phyloP scores from a whole-genome alignment of 2,113 vertebrate genomes.

The Myodes glareolus region DNA sequence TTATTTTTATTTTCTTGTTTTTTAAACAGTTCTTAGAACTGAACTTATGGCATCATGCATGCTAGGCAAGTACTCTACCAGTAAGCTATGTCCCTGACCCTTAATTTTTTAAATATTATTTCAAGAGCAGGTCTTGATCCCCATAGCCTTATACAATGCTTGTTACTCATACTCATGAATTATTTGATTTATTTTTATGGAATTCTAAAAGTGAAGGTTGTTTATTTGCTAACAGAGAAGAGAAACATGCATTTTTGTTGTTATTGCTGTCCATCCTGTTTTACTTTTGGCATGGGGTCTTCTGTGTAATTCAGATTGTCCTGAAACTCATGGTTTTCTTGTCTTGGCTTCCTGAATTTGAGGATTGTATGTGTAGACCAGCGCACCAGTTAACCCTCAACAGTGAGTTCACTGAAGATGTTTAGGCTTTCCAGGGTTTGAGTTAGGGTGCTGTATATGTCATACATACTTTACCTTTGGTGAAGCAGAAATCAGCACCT shows the following conservation, averaged over 20 bases:
- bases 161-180: not conserved
- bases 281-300: not conserved
- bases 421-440: slow-evolving; percentile 17
- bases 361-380: not conserved
- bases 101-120: not conserved
- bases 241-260: not conserved
- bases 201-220: slow-evolving; percentile 6
- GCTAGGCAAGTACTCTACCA: not conserved
- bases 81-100: no score
- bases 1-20: not conserved
- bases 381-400: not conserved
- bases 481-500: not conserved
- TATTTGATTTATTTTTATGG: slow-evolving; percentile 27
- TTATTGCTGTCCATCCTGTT: not conserved
- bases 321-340: not conserved
- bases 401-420: not conserved
- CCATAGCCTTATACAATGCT: not conserved
- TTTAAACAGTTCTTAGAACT: not conserved
- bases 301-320: not conserved
- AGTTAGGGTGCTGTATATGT: not conserved
- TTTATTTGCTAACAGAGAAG: not conserved
- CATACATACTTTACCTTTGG: no score
- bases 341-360: not conserved
- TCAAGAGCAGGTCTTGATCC: not conserved
- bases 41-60: not conserved